Base-by-base conservation (phyloP, 2,888 invertebrate genomes). In the Sceliomorpha sp. region DNA sequence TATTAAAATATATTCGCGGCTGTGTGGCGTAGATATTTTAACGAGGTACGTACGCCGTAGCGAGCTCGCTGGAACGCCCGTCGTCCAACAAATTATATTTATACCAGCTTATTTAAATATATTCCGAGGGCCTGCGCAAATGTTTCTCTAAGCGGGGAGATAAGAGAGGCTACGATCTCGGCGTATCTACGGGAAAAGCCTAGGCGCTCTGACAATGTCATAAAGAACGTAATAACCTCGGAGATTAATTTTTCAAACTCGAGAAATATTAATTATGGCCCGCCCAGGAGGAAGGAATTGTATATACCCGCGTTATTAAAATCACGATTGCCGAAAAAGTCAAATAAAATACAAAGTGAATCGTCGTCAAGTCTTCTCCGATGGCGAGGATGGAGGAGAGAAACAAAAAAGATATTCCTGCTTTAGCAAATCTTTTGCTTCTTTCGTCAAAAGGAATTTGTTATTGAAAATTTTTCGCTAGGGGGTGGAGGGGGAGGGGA, bases 1-100 rank as follows among this genome's bases (percentile, higher is more conserved):
- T 87, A 87, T 87, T 87, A 86, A 87, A 87, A 86, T 87, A 87
- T 86, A 86, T 87, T 87, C 87, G 75, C 75, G 79, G 80, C 77
- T 80, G 82, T 80, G 81, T 77, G 80, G 79, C 81, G 85, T 76
- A 82, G 83, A 87, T 86, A 85, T 84, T 83, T 86, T 85, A 84
- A 83, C 85, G 84, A 84, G 82, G 74, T 80, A 72, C 75, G 81
- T 79, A 68, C 69, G 67, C 62, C 62, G 68, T 66, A 59, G 67
- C 63, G 56, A 58, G 71, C 56, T 68, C 67, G 67, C 72, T 62
- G 60, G 64, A 63, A 70, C 71, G 60, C 73, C 71, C 64, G 72
- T 70, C 71, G 59, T 67, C 80, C 80, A 80, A 83, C 83, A 82
- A 81, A 83, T 83, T 84, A 83, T 81, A 82, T 82, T 83, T 84